Base-by-base conservation (phyloP, 2,113 vertebrate genomes). In the Thunnus maccoyii region DNA sequence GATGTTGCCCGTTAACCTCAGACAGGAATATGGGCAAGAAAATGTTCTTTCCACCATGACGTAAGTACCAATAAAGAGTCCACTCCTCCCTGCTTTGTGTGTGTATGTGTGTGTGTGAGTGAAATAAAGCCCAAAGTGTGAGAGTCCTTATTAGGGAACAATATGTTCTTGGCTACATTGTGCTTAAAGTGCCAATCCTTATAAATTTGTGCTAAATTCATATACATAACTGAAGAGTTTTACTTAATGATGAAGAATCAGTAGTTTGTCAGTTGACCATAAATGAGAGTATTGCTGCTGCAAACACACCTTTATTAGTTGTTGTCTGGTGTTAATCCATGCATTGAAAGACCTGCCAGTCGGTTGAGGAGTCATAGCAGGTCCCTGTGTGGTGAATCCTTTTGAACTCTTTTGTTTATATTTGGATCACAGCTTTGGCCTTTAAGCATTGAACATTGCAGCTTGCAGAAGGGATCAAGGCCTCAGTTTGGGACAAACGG, bases 21-120 rank as follows among this genome's bases (percentile, higher is more conserved):
- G 86, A 87, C 89, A 90, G 90, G 83, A 90, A 92, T 83, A 92
- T 89, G 89, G 90, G 91, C 89, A 90, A 76, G 85, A 82, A 89
- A 80, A 79, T 89, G 86, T 92, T 94, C 88, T 94, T 95, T 95
- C 92, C 94, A 94, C 69, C 69, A 80, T 93, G 91, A 93, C 87
- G 91, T 89, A 89, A 93, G 84, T 57, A 78, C 80, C 85, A 92
- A 91, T 93, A 93, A 94, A 93, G 74, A 83, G 44, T 66, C 83
- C 78, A 74, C 67, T 77, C 82, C 72, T 84, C 86, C 76, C 65
- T 57, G 27, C 30, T 77, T 65, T 64, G 27, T 51, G 50, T 72
- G 61, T 51, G 61, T 71, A 47, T 69, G 30, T 44, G 56, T 55
- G 60, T 55, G 65, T 44, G 60, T 13, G 51, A 18, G 32, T 66